Evolutionary conservation across 2,797 vertebrate genomes (phyloP).

Genomic region (Holocentrus rufus): DNA sequence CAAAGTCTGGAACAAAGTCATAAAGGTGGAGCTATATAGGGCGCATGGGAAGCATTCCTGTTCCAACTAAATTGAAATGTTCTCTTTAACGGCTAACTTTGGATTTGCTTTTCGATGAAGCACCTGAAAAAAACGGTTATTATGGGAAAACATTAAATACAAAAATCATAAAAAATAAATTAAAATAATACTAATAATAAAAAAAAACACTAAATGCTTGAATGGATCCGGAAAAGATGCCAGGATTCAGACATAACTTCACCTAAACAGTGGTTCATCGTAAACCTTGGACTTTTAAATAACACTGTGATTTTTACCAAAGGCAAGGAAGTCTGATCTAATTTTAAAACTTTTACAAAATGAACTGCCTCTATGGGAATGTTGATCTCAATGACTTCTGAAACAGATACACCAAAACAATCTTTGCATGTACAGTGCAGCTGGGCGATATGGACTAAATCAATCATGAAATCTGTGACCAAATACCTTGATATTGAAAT

Average conservation of each 20-base stretch:
- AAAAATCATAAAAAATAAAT: too few relatives aligned
- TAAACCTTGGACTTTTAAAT: slow-evolving; percentile 4
- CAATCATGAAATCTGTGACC: too few relatives aligned
- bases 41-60: slow-evolving; percentile 20
- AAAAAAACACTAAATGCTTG: background rate
- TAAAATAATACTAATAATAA: too few relatives aligned
- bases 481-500: too few relatives aligned
- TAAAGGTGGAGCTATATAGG: slow-evolving; percentile 9
- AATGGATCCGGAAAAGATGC: background rate
- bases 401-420: too few relatives aligned
- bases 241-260: background rate
- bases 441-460: too few relatives aligned
- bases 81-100: slow-evolving; percentile 24
- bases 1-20: slow-evolving; percentile 27
- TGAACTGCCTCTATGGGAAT: too few relatives aligned
- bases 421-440: too few relatives aligned
- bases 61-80: slow-evolving; percentile 12
- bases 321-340: background rate
- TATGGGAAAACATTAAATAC: background rate
- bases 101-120: slow-evolving; percentile 16
- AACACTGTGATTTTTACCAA: too few relatives aligned
- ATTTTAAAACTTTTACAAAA: background rate
- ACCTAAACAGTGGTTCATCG: too few relatives aligned
- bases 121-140: slow-evolving; percentile 11
- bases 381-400: too few relatives aligned